Evolutionary conservation across 2,797 vertebrate genomes (phyloP), one percentile per base, ranked within the genome.

Genomic region (Otus scops): DNA sequence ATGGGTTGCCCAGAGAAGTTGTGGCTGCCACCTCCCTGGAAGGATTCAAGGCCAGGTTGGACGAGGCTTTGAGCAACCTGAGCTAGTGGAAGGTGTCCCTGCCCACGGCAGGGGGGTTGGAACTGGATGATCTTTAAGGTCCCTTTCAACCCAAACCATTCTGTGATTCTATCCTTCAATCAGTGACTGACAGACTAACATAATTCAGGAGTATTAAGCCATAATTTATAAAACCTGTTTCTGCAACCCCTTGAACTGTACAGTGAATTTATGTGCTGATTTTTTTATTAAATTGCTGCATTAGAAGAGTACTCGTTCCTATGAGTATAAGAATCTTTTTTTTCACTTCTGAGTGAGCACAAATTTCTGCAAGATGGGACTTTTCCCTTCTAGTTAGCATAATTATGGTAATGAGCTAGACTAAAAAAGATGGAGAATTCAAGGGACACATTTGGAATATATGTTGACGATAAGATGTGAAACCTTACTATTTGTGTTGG

Each of bases 381-480:
- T 92, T 71, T 76, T 87, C 81, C 60, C 47, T 96, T 75, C 59
- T 64, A 70, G 57, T 91, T 93, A 94, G 81, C 59, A 65, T 92
- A 80, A 82, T 79, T 70, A 68, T 82, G 79, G 47, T 87, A 92
- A 95, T 69, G 22, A 81, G 87, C 36, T 53, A 48, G 60, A 60
- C 76, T 57, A 34, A 89, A 96, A 87, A 87, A 56, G 54, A 71
- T 83, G 39, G 83, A 87, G 89, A 84, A 80, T 95, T 95, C 83
- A 82, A 95, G 61, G 50, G 47, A 85, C 32, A 7, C 23, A 9
- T 92, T 96, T 89, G 65, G 88, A 89, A 87, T 94, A 59, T 41
- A 53, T 77, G 80, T 78, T 87, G 83, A 89, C 84, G 82, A 51
- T 70, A 53, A 67, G 76, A 56, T 71, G 59, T 90, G 70, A 81